These are phyloP conservation scores for Acanthisitta chloris DNA, from an alignment of 2,113 vertebrate genomes.

Conservation along the genomic window DNA sequence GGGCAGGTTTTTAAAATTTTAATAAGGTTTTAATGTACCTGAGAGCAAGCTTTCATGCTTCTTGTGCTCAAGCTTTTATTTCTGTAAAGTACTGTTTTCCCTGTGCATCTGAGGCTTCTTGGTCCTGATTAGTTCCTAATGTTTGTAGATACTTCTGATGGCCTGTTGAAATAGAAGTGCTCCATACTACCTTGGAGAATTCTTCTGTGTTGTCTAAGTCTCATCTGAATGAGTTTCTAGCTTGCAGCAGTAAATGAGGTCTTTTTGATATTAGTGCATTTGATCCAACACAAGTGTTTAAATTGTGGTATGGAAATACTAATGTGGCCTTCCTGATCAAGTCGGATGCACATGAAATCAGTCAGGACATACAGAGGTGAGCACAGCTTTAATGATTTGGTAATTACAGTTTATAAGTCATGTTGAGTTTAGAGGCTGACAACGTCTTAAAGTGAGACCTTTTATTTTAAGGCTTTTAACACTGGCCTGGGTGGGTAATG, in stretches of 20 bases:
- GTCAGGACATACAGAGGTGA: not conserved
- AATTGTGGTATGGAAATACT: not conserved
- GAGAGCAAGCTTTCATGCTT: not conserved
- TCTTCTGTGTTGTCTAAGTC: not conserved
- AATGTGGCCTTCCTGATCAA: not conserved
- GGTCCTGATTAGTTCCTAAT: not conserved
- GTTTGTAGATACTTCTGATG: not conserved
- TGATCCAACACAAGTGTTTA: not conserved
- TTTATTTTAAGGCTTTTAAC: not conserved
- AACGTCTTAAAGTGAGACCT: not conserved
- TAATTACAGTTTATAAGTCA: not conserved
- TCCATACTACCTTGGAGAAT: not conserved
- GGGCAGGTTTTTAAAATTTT: not conserved
- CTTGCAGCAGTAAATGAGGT: not conserved
- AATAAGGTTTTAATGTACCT: too few species aligned
- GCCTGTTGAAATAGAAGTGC: not conserved
- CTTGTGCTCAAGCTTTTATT: not conserved
- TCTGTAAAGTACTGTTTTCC: not conserved
- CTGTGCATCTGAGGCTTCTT: not conserved
- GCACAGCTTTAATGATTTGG: not conserved
- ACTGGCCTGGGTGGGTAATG: fast-evolving
- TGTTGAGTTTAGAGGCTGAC: not conserved
- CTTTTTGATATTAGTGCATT: not conserved
- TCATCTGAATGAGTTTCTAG: not conserved
- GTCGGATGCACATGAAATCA: not conserved